phyloP scores from a whole-genome alignment of 2,113 vertebrate species.

The Mellivora capensis region DNA sequence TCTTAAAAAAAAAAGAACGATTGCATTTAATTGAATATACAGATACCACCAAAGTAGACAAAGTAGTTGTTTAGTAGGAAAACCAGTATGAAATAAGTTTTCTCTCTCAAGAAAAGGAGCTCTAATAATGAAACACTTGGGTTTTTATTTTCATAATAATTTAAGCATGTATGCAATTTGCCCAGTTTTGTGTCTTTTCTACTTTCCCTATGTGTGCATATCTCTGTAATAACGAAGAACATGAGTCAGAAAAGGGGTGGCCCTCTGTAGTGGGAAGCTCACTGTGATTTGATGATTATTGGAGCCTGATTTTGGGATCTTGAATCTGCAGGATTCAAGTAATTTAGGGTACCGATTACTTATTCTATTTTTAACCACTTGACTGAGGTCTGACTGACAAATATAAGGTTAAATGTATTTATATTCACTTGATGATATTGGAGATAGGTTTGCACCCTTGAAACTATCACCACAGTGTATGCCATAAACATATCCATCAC shows the following conservation, averaged over 20 bases:
- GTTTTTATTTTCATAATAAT: neutral
- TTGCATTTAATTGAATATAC: conserved; percentile 10
- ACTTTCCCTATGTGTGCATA: neutral
- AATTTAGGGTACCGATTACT: neutral
- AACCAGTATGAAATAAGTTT: neutral
- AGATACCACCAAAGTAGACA: neutral
- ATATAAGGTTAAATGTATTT: neutral
- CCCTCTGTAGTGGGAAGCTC: neutral
- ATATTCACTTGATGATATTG: neutral
- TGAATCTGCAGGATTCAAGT: neutral
- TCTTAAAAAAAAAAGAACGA: too few species aligned
- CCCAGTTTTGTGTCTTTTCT: neutral
- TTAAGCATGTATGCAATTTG: neutral
- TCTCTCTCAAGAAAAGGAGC: neutral
- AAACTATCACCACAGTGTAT: neutral
- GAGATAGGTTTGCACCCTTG: neutral
- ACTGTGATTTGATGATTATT: neutral
- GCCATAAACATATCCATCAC: neutral
- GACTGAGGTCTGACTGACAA: neutral
- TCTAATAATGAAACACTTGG: neutral
- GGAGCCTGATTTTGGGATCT: neutral
- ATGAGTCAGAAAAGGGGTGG: neutral
- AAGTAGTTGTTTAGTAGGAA: neutral
- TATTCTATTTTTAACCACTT: neutral
- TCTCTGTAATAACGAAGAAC: neutral